Percentiles rank a stretch among this genome's conserved stretches.
These are phyloP conservation scores for Escarpia spicata DNA, from an alignment of 2,888 invertebrate genomes.

Conservation along the genomic window DNA sequence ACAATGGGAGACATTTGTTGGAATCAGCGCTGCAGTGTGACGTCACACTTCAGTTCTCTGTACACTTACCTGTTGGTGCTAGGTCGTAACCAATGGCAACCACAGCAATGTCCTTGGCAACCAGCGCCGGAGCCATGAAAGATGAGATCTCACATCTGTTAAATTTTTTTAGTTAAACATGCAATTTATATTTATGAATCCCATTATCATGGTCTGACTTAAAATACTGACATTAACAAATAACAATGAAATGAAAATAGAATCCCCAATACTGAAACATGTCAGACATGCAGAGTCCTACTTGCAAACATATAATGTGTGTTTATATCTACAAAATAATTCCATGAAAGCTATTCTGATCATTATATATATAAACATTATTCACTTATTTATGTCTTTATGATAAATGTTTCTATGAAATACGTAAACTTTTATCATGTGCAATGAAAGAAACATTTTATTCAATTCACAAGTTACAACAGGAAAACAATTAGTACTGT, in stretches of 20 bases:
- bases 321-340: neutral
- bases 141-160: neutral
- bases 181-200: neutral
- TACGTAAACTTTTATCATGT: neutral
- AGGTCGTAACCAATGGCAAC: constrained; percentile 16
- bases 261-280: too few species aligned
- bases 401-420: too few species aligned
- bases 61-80: neutral
- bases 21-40: too few species aligned
- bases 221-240: neutral
- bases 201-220: neutral
- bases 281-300: neutral
- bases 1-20: too few species aligned
- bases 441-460: neutral
- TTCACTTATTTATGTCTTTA: too few species aligned
- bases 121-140: neutral
- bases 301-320: neutral
- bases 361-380: too few species aligned
- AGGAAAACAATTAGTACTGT: neutral
- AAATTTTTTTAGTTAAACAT: neutral
- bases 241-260: too few species aligned
- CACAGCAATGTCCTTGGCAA: neutral
- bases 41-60: too few species aligned
- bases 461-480: neutral
- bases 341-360: neutral